Conservation (phyloP, 30 jellyfish, hydroid and myxozoan species). For the Turritopsis dohrnii region DNA sequence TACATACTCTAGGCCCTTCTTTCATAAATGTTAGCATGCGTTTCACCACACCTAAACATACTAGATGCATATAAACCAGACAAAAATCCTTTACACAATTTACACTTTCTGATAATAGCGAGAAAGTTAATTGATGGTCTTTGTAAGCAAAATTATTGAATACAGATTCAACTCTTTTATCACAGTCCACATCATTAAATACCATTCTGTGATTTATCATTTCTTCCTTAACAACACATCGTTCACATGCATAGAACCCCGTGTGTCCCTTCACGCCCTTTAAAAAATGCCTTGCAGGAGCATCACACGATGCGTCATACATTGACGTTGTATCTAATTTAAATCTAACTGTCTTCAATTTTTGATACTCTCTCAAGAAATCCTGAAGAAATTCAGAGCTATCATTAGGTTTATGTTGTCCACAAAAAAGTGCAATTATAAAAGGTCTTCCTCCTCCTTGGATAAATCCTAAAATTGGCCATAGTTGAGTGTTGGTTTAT, state of each 20-base stretch:
- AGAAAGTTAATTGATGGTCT: constrained; percentile 20
- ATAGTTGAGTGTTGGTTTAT: constrained; percentile 18
- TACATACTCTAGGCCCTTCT: constrained; percentile 36
- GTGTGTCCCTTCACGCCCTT: constrained; percentile 31
- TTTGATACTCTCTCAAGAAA: constrained; percentile 20
- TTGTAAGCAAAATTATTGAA: constrained; percentile 22
- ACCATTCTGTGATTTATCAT: constrained; percentile 1
- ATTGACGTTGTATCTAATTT: neutral
- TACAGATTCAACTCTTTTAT: neutral
- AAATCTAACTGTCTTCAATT: constrained; percentile 18
- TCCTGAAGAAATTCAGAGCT: constrained; percentile 26
- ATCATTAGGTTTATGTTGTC: constrained; percentile 30
- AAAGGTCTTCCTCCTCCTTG: constrained; percentile 18
- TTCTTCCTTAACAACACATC: constrained; percentile 33
- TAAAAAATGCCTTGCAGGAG: constrained; percentile 47
- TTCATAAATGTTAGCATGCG: constrained; percentile 14
- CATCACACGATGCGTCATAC: constrained; percentile 38
- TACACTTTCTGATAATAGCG: neutral
- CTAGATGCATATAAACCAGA: constrained; percentile 27
- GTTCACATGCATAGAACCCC: constrained; percentile 30
- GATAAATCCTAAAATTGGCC: constrained; percentile 33
- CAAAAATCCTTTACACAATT: constrained; percentile 20
- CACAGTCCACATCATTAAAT: constrained; percentile 1
- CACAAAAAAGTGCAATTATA: constrained; percentile 41
- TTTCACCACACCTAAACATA: constrained; percentile 35